Base-by-base conservation (phyloP, 2,888 invertebrate species). In the Phalera bucephala region DNA sequence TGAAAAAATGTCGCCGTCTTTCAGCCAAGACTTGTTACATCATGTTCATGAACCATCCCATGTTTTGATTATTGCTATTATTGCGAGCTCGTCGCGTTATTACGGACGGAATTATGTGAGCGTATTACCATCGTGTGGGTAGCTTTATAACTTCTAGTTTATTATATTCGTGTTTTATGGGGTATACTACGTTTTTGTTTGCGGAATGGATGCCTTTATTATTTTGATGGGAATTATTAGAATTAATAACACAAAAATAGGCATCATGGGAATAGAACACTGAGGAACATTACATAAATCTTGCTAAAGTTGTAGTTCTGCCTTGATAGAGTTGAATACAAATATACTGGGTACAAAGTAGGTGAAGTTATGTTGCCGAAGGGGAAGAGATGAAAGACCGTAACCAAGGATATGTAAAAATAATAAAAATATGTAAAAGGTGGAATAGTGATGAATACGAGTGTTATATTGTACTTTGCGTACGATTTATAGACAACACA, bases 1-100 rank as follows among this genome's bases (percentile, higher is more conserved):
- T 78, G 80, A 83, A 87, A 86, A 86, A 86, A 84, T 81, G 83
- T 78, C 79, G 55, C 61, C 67, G 64, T 54, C 70, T 69, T 72
- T 62, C 64, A 63, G 50, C 48, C 48, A 52, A 42, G 43, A 51
- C 56, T 67, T 64, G 68, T 74, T 69, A 75, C 69, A 65, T 67
- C 63, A 58, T 59, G 61, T 59, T 68, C 60, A 64, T 65, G 61
- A 65, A 54, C 44, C 45, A 36, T 29, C 36, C 33, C 38, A 51
- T 63, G 52, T 63, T 67, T 64, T 75, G 76, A 75, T 78, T 70
- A 76, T 76, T 72, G 57, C 68, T 67, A 67, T 73, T 70, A 72
- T 69, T 54, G 57, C 54, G 58, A 57, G 64, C 52, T 58, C 57
- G 39, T 60, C 57, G 49, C 37, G 41, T 43, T 44, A 46, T 52